Percentiles rank a stretch among this genome's conserved stretches.
Evolutionary conservation across 2,797 vertebrate species (phyloP).

Genomic region (Leuciscus waleckii): DNA sequence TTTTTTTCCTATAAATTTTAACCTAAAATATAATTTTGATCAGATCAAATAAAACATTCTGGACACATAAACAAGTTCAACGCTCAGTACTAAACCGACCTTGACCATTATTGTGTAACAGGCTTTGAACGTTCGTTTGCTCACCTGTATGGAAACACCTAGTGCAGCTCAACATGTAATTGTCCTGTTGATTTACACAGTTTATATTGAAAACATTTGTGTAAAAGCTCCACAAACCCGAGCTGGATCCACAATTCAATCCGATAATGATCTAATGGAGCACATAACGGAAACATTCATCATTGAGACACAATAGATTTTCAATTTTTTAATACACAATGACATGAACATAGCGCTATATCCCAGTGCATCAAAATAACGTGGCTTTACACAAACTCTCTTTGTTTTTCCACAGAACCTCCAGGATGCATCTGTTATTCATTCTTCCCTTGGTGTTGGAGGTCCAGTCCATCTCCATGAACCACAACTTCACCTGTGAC

Average conservation of each 20-base stretch:
- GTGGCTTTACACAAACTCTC: background rate
- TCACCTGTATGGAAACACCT: background rate
- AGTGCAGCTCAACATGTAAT: background rate
- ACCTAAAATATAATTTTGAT: background rate
- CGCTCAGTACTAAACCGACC: background rate
- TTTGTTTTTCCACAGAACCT: constrained; percentile 9
- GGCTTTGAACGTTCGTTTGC: background rate
- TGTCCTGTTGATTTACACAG: background rate
- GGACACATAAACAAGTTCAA: background rate
- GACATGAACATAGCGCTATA: background rate
- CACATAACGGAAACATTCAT: background rate
- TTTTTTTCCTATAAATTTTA: background rate
- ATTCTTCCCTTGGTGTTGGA: constrained; percentile 29
- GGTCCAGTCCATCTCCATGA: constrained; percentile 27
- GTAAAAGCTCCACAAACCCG: background rate
- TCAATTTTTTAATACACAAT: background rate
- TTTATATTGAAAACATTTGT: background rate
- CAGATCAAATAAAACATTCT: background rate
- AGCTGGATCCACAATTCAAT: background rate
- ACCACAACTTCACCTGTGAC: constrained; percentile 61
- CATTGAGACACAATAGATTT: background rate
- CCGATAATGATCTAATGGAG: background rate
- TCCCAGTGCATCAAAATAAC: background rate
- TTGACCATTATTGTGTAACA: constrained; percentile 8
- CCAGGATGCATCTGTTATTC: constrained; percentile 55